A percentile compares a stretch with the other conserved stretches of the same genome.
phyloP scores from a whole-genome alignment of 2,113 vertebrate species.

The Boleophthalmus pectinirostris region DNA sequence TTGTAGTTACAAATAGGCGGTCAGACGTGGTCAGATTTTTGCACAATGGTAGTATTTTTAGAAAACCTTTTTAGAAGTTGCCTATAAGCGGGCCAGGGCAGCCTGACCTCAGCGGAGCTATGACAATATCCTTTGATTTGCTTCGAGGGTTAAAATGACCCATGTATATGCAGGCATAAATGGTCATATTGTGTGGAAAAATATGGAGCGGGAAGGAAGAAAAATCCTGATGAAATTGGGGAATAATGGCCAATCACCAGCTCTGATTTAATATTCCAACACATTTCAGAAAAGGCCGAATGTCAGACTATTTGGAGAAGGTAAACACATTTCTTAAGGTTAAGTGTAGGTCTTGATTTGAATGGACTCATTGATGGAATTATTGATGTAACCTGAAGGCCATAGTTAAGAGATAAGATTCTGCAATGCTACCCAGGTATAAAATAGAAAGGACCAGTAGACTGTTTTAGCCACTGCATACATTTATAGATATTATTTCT shows the following conservation, averaged over 20 bases:
- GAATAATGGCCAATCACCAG: background rate
- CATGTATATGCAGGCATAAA: background rate
- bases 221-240: background rate
- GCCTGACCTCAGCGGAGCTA: background rate
- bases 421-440: too few species aligned
- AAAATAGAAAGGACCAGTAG: too few species aligned
- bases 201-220: background rate
- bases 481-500: too few species aligned
- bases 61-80: background rate
- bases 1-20: conserved; percentile 15
- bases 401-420: too few species aligned
- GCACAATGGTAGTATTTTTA: background rate
- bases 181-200: background rate
- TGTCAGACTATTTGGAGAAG: too few species aligned
- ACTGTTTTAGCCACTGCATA: too few species aligned
- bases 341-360: too few species aligned
- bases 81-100: background rate
- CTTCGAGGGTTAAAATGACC: background rate
- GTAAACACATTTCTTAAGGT: too few species aligned
- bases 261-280: background rate
- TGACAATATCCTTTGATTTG: background rate
- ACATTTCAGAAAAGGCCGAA: too few species aligned
- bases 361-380: too few species aligned
- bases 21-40: conserved; percentile 15
- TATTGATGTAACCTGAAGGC: too few species aligned